Conservation (phyloP, 2,113 vertebrate genomes). For the Megaleporinus macrocephalus region DNA sequence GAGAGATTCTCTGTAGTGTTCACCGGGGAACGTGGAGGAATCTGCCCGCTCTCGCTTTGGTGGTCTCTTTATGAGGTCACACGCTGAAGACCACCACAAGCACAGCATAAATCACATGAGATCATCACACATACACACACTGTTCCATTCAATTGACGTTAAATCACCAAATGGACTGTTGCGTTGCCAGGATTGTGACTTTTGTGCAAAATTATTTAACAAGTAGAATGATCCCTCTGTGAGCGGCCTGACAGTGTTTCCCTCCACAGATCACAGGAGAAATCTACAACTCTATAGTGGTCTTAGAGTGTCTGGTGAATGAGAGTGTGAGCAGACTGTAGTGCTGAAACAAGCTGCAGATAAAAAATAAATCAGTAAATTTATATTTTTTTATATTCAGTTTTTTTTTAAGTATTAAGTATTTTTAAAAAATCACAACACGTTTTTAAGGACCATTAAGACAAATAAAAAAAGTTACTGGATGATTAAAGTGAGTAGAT, state of each 20-base stretch:
- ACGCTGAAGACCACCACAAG: slow-evolving; percentile 8
- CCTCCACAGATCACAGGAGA: background rate
- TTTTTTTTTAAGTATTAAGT: no score
- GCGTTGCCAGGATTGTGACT: background rate
- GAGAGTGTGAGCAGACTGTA: no score
- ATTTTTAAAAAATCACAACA: no score
- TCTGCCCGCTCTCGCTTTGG: slow-evolving; percentile 27
- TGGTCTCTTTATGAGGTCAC: slow-evolving; percentile 29
- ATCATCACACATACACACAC: background rate
- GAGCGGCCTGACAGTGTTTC: background rate
- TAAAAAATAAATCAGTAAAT: no score
- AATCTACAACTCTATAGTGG: no score
- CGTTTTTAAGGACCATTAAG: no score
- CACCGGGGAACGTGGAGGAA: background rate
- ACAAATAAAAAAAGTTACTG: no score
- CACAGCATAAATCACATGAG: slow-evolving; percentile 11
- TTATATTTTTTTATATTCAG: no score
- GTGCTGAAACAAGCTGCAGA: no score
- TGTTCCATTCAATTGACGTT: background rate
- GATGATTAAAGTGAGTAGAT: no score
- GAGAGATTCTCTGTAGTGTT: slow-evolving; percentile 3
- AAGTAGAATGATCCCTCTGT: background rate
- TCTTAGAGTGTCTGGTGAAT: no score
- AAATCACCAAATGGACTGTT: background rate
- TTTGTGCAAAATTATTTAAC: background rate